Evolutionary conservation across 1,140 invertebrate species (phyloP).

Genomic region (Orchesella cincta): DNA sequence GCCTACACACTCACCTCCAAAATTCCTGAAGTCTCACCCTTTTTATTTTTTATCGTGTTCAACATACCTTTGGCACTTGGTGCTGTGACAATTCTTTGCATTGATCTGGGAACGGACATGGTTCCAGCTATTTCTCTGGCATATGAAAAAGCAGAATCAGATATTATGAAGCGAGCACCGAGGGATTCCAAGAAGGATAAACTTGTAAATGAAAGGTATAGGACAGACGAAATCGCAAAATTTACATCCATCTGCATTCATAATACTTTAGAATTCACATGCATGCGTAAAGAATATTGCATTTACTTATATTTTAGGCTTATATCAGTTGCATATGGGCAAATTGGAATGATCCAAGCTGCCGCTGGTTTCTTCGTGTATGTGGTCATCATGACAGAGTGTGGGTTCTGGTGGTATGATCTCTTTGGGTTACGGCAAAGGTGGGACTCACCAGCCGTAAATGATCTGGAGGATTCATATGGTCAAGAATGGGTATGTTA

Average conservation of each 20-base stretch:
- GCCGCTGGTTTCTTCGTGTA: conserved; percentile 59
- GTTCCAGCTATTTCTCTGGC: conserved; percentile 97
- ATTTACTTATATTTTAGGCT: too few species aligned
- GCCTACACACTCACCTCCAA: conserved; percentile 69
- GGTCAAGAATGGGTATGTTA: conserved; percentile 62
- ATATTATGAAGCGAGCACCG: conserved; percentile 98
- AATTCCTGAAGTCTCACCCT: conserved; percentile 58
- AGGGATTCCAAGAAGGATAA: conserved; percentile 93
- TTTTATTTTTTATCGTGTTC: conserved; percentile 34
- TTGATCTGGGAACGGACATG: conserved; percentile 60
- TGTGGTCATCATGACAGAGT: conserved; percentile 61
- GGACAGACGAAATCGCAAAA: conserved; percentile 54
- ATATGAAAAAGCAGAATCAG: conserved; percentile 95
- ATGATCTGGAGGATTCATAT: conserved; percentile 62
- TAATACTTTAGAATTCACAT: too few species aligned
- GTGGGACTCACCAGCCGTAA: conserved; percentile 62
- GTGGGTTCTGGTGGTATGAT: conserved; percentile 59
- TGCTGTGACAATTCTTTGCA: conserved; percentile 60
- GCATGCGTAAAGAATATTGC: too few species aligned
- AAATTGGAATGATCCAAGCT: conserved; percentile 59
- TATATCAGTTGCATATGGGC: conserved; percentile 57
- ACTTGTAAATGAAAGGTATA: conserved; percentile 98
- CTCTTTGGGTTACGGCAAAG: conserved; percentile 57
- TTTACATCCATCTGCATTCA: conserved; percentile 28
- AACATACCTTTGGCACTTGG: conserved; percentile 61